Evolutionary conservation across 2,888 invertebrate species (phyloP).

Genomic region (Synanthedon myopaeformis): DNA sequence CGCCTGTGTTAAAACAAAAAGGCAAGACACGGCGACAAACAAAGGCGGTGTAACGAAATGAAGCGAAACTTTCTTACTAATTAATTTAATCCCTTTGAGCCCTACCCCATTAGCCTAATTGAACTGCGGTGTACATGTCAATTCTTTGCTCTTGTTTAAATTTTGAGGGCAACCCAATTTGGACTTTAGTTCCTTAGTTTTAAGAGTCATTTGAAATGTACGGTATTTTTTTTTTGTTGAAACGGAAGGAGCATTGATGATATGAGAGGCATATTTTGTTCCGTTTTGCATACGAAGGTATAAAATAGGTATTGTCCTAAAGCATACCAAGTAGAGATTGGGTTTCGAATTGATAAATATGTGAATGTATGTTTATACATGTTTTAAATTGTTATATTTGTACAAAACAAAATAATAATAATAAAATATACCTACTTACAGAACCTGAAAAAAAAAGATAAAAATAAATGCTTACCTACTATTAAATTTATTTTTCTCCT

Average conservation of each 20-base stretch:
- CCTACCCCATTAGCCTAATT: slow-evolving; percentile 68
- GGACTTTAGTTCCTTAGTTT: slow-evolving; percentile 14
- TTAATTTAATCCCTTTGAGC: slow-evolving; percentile 69
- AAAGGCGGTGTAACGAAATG: slow-evolving; percentile 54
- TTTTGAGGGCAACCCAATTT: slow-evolving; percentile 8
- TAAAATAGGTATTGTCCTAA: too few species aligned
- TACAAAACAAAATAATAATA: too few species aligned
- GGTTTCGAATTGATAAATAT: too few species aligned
- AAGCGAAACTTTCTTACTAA: slow-evolving; percentile 67
- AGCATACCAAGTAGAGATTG: too few species aligned
- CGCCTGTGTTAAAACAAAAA: slow-evolving; percentile 31
- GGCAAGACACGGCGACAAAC: slow-evolving; percentile 47
- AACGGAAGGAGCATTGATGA: slow-evolving; percentile 42
- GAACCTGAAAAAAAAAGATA: too few species aligned
- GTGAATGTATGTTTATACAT: too few species aligned
- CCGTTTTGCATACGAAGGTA: slow-evolving; percentile 42
- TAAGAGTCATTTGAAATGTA: background rate
- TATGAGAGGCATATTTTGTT: slow-evolving; percentile 52
- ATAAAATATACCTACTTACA: too few species aligned
- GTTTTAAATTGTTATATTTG: too few species aligned
- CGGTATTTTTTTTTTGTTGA: slow-evolving; percentile 3
- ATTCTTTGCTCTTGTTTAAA: slow-evolving; percentile 51
- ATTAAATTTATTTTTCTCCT: too few species aligned
- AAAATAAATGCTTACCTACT: too few species aligned
- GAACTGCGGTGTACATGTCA: slow-evolving; percentile 69